A percentile compares a stretch with the other conserved stretches of the same genome.
These are phyloP conservation scores for Leptinotarsa rubiginosa DNA, from an alignment of 2,888 invertebrate genomes.

Conservation along the genomic window DNA sequence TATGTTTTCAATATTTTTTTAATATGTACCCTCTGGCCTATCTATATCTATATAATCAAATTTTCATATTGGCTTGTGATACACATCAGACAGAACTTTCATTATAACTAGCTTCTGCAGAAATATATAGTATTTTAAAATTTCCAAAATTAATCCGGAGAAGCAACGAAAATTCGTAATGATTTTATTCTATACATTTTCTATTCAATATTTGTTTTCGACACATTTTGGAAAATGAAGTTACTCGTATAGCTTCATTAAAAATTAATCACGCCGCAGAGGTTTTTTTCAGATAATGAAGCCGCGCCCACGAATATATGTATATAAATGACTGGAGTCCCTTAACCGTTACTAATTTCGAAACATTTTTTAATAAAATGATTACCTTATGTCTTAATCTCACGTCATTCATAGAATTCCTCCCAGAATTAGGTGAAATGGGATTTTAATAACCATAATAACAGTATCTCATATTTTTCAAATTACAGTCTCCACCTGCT, in stretches of 20 bases:
- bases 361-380: constrained; percentile 30
- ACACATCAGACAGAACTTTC: too few relatives aligned
- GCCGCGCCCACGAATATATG: constrained; percentile 13
- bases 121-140: too few relatives aligned
- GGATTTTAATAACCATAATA: constrained; percentile 34
- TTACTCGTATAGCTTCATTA: not conserved
- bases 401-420: constrained; percentile 23
- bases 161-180: too few relatives aligned
- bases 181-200: not conserved
- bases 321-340: constrained; percentile 6
- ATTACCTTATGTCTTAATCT: constrained; percentile 31
- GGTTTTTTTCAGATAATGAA: not conserved
- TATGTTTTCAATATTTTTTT: too few relatives aligned
- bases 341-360: constrained; percentile 22
- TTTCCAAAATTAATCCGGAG: too few relatives aligned
- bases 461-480: constrained; percentile 23
- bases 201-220: not conserved
- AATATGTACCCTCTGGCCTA: too few relatives aligned
- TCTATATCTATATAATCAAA: too few relatives aligned
- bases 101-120: too few relatives aligned
- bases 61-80: too few relatives aligned
- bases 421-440: constrained; percentile 30
- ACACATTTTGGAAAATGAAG: not conserved
- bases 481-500: constrained; percentile 26
- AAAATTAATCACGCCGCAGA: not conserved